Percentiles rank a stretch among this genome's conserved stretches.
phyloP scores from a whole-genome alignment of 2,888 invertebrate genomes.

The Nowickia ferox region DNA sequence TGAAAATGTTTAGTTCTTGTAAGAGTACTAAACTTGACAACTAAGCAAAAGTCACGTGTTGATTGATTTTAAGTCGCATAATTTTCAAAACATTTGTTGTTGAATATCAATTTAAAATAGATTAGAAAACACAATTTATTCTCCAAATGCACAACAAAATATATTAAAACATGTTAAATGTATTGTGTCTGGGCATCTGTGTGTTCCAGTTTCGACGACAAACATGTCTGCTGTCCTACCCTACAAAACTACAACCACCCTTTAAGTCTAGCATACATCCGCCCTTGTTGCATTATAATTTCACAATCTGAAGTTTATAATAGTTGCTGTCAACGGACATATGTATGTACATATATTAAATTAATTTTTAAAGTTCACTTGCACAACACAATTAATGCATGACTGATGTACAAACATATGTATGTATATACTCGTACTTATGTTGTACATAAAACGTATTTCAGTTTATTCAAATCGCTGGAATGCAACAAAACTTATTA shows the following conservation, averaged over 20 bases:
- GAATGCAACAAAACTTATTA: slow-evolving; percentile 20
- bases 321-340: slow-evolving; percentile 14
- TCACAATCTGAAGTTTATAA: slow-evolving; percentile 14
- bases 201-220: slow-evolving; percentile 9
- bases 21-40: neutral
- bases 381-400: slow-evolving; percentile 1
- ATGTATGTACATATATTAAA: too few relatives aligned
- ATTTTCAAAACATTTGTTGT: slow-evolving; percentile 60
- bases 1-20: neutral
- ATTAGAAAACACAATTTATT: slow-evolving; percentile 42
- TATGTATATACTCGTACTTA: too few relatives aligned
- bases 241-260: slow-evolving; percentile 25
- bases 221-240: slow-evolving; percentile 33
- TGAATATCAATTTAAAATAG: slow-evolving; percentile 65
- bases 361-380: slow-evolving; percentile 28
- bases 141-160: slow-evolving; percentile 11
- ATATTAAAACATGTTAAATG: neutral
- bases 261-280: slow-evolving; percentile 58
- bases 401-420: too few relatives aligned
- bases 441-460: too few relatives aligned
- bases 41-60: slow-evolving; percentile 48
- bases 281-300: slow-evolving; percentile 40
- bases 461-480: neutral
- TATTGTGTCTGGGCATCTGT: neutral
- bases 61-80: slow-evolving; percentile 41